Evolutionary conservation across 2,113 vertebrate species (phyloP), one percentile per base, ranked within the genome.

Genomic region (Aldabrachelys gigantea): DNA sequence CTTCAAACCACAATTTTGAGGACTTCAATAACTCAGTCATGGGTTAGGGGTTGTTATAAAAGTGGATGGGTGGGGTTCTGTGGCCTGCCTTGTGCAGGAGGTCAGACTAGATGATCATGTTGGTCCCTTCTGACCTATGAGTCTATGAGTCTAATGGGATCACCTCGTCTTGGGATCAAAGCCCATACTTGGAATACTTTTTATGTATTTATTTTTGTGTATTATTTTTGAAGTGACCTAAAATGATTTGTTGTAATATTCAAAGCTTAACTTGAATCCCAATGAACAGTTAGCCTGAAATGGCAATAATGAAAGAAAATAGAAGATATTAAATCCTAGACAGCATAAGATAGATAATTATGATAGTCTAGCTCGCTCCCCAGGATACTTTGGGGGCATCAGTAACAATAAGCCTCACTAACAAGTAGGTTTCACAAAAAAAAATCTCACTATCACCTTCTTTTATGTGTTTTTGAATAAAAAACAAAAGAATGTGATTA

Each of bases 331-430:
- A 11, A 22, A 24, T 76, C 25, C 16, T 83, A 27, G 13, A 72
- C 52, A 38, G 44, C 31, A 41, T 8, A 1, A 21, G 47, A 65
- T 29, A 89, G 27, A 50, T 16, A 10, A 8, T 27, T 38, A n/a
- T 38, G 53, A 75, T 41, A 41, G 11, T 65, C 0, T 10, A 12
- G 19, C 14, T 56, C 84, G 75, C 35, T 41, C 17, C 0, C 0
- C 11, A 65, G 29, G 89, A 47, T 21, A 78, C 69, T 44, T 54
- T 25, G 69, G n/a, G 83, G 86, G 35, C 47, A 38, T 5, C 86
- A 72, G 17, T n/a, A 72, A n/a, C 11, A 22, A 6, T 47, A 59
- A 88, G 19, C 50, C 19, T 59, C 56, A 52, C 49, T n/a, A 49
- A 31, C 76, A 82, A 9, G 17, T 81, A 53, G 80, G 35, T 22